Percentiles rank a stretch among this genome's conserved stretches.
Conservation (phyloP, 2,888 invertebrate genomes). For the Myopa tessellatipennis region DNA sequence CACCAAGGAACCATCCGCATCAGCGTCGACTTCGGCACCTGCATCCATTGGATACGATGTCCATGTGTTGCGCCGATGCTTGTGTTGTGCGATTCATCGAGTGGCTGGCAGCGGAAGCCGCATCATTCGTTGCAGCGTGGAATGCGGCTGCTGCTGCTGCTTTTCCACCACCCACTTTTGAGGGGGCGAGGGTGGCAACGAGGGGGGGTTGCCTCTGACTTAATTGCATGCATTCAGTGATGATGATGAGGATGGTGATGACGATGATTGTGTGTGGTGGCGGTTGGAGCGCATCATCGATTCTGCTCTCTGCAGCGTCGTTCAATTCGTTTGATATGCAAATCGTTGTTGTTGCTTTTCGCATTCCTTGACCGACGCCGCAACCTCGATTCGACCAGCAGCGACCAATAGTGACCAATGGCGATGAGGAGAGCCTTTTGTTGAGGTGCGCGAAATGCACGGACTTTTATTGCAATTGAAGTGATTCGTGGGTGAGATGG, state of each 20-base stretch:
- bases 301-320: conserved; percentile 30
- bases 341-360: conserved; percentile 23
- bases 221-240: conserved; percentile 7
- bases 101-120: conserved; percentile 39
- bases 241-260: neutral
- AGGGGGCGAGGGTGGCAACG: no score
- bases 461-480: conserved; percentile 29
- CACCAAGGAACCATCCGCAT: neutral
- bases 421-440: neutral
- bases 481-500: neutral
- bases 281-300: conserved; percentile 16
- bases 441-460: conserved; percentile 34
- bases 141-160: neutral
- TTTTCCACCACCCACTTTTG: neutral
- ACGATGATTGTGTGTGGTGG: neutral
- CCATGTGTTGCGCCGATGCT: conserved; percentile 33
- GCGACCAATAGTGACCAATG: conserved; percentile 34
- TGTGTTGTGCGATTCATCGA: conserved; percentile 25
- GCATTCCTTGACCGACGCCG: conserved; percentile 21
- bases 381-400: conserved; percentile 47
- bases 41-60: conserved; percentile 48
- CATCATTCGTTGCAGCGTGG: conserved; percentile 27
- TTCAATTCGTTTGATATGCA: conserved; percentile 46
- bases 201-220: neutral
- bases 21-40: conserved; percentile 37